Evolutionary conservation across 1,140 invertebrate species (phyloP).

Genomic region (Drosophila arizonae): DNA sequence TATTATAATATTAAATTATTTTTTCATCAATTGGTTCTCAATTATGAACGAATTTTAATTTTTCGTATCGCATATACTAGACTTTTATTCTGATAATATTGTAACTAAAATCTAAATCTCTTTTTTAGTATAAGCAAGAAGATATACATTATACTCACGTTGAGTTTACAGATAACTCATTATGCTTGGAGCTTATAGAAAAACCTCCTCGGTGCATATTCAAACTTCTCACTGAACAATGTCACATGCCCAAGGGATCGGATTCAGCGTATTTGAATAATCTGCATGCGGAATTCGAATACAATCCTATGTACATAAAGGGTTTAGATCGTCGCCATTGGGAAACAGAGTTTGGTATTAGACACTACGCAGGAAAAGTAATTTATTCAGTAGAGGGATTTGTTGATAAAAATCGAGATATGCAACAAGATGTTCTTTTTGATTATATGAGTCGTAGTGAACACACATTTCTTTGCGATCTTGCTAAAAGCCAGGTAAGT

Average conservation of each 20-base stretch:
- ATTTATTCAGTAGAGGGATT: conserved; percentile 96
- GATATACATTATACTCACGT: conserved; percentile 95
- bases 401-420: conserved; percentile 98
- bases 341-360: conserved; percentile 95
- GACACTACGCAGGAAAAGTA: conserved; percentile 97
- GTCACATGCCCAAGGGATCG: conserved; percentile 96
- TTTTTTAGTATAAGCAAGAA: conserved; percentile 92
- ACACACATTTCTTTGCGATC: conserved; percentile 93
- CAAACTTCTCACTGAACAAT: conserved; percentile 94
- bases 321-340: conserved; percentile 93
- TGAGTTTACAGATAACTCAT: conserved; percentile 94
- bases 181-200: conserved; percentile 94
- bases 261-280: conserved; percentile 95
- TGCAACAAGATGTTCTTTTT: conserved; percentile 97
- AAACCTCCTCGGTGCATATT: conserved; percentile 95
- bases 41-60: too few relatives aligned
- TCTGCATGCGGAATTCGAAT: conserved; percentile 94
- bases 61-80: too few relatives aligned
- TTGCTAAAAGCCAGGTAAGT: conserved; percentile 90
- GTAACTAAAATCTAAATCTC: conserved; percentile 22
- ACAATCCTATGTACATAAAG: conserved; percentile 93
- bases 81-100: too few relatives aligned
- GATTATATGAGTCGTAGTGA: conserved; percentile 94
- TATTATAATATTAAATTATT: too few relatives aligned
- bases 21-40: too few relatives aligned